A percentile compares a stretch with the other conserved stretches of the same genome.
Evolutionary conservation across 2,888 invertebrate species (phyloP).

Genomic region (Habrosyne pyritoides): DNA sequence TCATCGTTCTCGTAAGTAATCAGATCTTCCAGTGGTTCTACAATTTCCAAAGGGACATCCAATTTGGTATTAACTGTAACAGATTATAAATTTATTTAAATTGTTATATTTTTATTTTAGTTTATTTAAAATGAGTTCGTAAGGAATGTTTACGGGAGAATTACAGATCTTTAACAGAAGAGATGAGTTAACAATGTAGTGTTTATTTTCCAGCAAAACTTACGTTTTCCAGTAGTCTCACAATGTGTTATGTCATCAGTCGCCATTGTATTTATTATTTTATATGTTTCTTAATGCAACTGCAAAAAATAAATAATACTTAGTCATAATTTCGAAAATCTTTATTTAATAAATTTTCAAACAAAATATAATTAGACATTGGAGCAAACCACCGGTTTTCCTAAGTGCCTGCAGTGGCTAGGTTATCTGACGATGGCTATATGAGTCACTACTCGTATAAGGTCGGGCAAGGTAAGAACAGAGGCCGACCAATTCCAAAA

Average conservation of each 20-base stretch:
- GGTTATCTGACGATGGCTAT: constrained; percentile 2
- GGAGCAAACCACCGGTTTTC: neutral
- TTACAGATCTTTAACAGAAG: neutral
- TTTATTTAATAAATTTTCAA: no score
- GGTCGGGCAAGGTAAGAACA: constrained; percentile 39
- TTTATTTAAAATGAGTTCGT: no score
- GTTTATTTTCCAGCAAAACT: neutral
- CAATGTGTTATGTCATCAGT: constrained; percentile 10
- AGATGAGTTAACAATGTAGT: no score
- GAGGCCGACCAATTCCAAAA: constrained; percentile 42
- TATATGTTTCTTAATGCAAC: constrained; percentile 19
- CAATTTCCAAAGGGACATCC: constrained; percentile 23
- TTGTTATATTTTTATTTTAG: no score
- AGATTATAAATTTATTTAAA: no score
- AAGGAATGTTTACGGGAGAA: no score
- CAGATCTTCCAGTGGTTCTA: constrained; percentile 31
- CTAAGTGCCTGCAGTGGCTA: neutral
- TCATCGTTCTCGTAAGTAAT: constrained; percentile 27
- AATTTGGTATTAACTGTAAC: constrained; percentile 9
- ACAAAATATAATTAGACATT: neutral
- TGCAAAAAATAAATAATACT: neutral
- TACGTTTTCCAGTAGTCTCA: constrained; percentile 19
- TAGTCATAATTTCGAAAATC: no score
- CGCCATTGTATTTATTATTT: neutral
- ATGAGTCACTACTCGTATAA: constrained; percentile 42